These are phyloP conservation scores for Nomada ferruginata DNA, from an alignment of 2,888 invertebrate genomes.

Conservation along the genomic window DNA sequence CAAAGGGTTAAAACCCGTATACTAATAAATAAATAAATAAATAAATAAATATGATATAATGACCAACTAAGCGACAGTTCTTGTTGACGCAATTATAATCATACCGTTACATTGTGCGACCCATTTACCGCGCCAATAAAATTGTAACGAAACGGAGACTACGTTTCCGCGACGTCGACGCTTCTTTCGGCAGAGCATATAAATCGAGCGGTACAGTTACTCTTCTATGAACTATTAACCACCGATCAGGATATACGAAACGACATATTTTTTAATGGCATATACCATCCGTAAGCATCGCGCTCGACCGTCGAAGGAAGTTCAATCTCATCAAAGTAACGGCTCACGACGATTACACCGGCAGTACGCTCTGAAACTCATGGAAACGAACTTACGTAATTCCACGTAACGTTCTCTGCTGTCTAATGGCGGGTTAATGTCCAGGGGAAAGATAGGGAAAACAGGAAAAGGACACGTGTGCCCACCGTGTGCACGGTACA, in stretches of 20 bases:
- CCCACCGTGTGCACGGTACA: conserved; percentile 34
- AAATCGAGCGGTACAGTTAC: background rate
- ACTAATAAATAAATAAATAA: too few relatives aligned
- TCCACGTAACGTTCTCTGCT: conserved; percentile 47
- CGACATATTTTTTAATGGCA: conserved; percentile 10
- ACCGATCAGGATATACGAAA: background rate
- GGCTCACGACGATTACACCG: conserved; percentile 57
- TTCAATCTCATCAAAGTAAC: conserved; percentile 71
- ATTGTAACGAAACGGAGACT: background rate
- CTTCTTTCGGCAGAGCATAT: background rate
- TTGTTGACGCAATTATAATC: conserved; percentile 12
- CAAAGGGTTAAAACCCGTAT: too few relatives aligned
- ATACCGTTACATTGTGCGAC: conserved; percentile 26
- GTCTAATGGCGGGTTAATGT: conserved; percentile 59
- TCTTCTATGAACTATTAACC: background rate
- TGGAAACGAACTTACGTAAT: conserved; percentile 66
- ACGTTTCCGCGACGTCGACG: background rate
- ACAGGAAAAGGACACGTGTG: conserved; percentile 37
- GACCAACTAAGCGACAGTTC: background rate
- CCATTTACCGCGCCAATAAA: conserved; percentile 18
- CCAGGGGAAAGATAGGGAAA: conserved; percentile 52
- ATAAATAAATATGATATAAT: too few relatives aligned
- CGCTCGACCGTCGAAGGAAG: conserved; percentile 57
- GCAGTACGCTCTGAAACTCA: conserved; percentile 61
- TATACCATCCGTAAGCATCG: conserved; percentile 4